These are phyloP conservation scores for Dipodomys ordii DNA, from an alignment of 2,113 vertebrate genomes.

Conservation along the genomic window DNA sequence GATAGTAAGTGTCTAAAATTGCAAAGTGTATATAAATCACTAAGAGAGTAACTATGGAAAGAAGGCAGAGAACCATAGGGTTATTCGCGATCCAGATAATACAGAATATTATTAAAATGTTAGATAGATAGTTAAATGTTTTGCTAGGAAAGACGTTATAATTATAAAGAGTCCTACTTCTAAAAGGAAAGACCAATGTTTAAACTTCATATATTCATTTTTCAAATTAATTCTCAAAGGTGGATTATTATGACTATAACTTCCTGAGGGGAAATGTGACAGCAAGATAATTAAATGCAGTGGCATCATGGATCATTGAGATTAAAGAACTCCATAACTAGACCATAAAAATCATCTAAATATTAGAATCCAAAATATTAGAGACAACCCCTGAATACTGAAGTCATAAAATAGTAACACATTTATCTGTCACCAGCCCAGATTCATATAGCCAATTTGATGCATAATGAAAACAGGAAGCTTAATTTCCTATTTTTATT, in stretches of 20 bases:
- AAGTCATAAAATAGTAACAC: neutral
- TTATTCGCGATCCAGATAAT: neutral
- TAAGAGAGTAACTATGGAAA: neutral
- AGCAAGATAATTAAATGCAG: neutral
- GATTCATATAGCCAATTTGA: neutral
- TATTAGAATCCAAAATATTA: neutral
- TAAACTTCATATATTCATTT: conserved; percentile 27
- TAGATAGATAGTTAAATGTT: neutral
- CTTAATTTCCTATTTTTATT: conserved; percentile 1
- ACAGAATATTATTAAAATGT: neutral
- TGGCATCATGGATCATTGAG: neutral
- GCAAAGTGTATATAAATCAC: neutral
- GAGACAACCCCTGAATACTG: neutral
- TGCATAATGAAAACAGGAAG: neutral
- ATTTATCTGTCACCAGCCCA: neutral
- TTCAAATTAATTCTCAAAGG: conserved; percentile 25
- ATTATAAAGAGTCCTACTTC: neutral
- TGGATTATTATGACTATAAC: neutral
- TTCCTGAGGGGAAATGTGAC: neutral
- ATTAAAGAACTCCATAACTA: neutral
- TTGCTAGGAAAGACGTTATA: conserved; percentile 21
- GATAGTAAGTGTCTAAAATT: neutral
- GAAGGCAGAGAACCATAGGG: neutral
- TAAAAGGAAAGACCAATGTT: conserved; percentile 7
- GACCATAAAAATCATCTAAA: neutral